Evolutionary conservation across 1,140 invertebrate species (phyloP), one percentile per base, ranked within the genome.

Genomic region (Nixonia krombeini): DNA sequence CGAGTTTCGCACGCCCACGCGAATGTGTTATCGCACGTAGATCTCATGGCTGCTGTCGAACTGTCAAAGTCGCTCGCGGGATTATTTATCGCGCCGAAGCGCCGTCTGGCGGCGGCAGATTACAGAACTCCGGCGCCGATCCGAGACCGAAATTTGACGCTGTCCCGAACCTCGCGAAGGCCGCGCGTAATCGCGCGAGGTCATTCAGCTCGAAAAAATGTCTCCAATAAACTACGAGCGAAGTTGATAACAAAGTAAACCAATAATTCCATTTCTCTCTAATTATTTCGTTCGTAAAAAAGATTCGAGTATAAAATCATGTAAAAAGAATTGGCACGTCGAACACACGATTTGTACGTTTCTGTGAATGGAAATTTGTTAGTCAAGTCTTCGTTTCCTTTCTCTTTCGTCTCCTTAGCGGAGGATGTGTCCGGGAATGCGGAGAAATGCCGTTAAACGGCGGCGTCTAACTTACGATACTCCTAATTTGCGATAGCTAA

Each of bases 21-120:
- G 13, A 12, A 25, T 50, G 51, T 61, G 33, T n/a, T 52, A 68
- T 68, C 65, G 31, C 46, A 15, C 18, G 42, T 41, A 17, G 3
- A 4, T 35, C 31, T 35, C 31, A n/a, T 42, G 26, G 42, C 21
- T 38, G 47, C 42, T 53, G 58, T 52, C 57, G 52, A 62, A 62
- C 57, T 57, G 65, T 50, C 64, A 67, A 56, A 44, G 35, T 50
- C 37, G 21, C n/a, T 67, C 46, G 62, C 35, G 47, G 51, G 66
- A 70, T 72, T 74, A 74, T 74, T 72, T 55, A 38, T 63, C 70
- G 68, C 45, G 59, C 53, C 58, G 47, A 59, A 63, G 56, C 47
- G 62, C 59, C 66, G 72, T 59, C 63, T n/a, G 69, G 57, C 37
- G 63, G 28, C 61, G 51, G 58, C 16, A 62, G 72, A 74, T 74